A percentile compares a stretch with the other conserved stretches of the same genome.
phyloP scores from a whole-genome alignment of 53 echinoderm and acorn worm genomes.

The Crossaster papposus region DNA sequence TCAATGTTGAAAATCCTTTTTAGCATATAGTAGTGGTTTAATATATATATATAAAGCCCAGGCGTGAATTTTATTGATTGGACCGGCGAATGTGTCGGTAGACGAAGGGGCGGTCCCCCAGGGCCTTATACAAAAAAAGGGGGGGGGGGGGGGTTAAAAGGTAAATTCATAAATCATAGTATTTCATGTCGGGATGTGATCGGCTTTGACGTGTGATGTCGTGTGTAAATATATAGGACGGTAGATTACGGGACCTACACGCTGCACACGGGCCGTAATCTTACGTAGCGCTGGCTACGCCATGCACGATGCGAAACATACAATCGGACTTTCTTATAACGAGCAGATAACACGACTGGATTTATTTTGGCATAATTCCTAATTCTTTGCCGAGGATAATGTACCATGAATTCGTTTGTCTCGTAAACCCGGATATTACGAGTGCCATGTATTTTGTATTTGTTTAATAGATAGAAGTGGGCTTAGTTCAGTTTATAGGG shows the following conservation, averaged over 20 bases:
- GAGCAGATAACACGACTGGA: neutral
- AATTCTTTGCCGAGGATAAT: neutral
- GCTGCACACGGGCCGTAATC: slow-evolving; percentile 15
- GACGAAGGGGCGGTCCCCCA: slow-evolving; percentile 27
- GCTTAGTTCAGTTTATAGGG: no score
- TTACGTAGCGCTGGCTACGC: neutral
- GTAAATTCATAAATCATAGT: slow-evolving; percentile 47
- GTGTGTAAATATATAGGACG: slow-evolving; percentile 55
- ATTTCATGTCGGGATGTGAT: slow-evolving; percentile 59
- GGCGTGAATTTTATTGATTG: slow-evolving; percentile 41
- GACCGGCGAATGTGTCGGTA: slow-evolving; percentile 47
- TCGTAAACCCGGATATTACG: neutral
- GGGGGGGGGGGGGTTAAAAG: slow-evolving; percentile 1
- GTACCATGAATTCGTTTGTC: neutral
- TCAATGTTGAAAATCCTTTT: slow-evolving; percentile 58
- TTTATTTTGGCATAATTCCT: neutral
- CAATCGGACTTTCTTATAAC: neutral
- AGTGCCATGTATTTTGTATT: no score
- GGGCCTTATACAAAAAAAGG: neutral
- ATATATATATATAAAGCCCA: slow-evolving; percentile 12
- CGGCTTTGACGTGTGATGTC: slow-evolving; percentile 58
- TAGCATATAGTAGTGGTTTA: no score
- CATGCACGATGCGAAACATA: neutral
- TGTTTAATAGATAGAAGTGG: no score
- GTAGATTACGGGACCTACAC: slow-evolving; percentile 42